Base-by-base conservation (phyloP, 2,888 invertebrate species). In the Caenorhabditis uteleia region DNA sequence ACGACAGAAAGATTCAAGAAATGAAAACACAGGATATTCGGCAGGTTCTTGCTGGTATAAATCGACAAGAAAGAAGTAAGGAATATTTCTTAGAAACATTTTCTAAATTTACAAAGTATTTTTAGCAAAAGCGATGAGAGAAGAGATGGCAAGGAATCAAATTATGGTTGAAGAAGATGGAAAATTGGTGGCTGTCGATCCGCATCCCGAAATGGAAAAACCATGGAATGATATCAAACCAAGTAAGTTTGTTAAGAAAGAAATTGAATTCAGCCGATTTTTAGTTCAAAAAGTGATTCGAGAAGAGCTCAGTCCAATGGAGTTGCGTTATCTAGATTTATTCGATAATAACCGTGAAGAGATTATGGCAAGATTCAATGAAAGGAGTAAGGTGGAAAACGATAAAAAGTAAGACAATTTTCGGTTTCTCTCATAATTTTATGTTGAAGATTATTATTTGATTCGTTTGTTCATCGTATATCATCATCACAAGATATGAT, bases 11-110 rank as follows among this genome's bases (percentile, higher is more conserved):
- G 5, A 56, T 68, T 38, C 46, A 49, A 12, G 59, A 59, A 10
- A 59, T 68, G 56, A 68, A 54, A 16, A 57, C 54, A 16, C 60
- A 68, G 25, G 68, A 68, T 44, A 39, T 68, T 29, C 58, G 68
- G 12, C 60, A 68, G 43, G 55, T 68, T 7, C 26, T 68, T 8
- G 60, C 68, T 42, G 60, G 59, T 36, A 51, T 43, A 31, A 53
- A 49, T 45, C 47, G 59, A 31, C 36, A 53, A 1, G 60, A 45
- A 25, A 66, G 40, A 26, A 55, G 65, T 62, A 21, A 2, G 3
- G 12, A 48, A 39, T 3, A 39, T 4, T 16, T 6, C 16, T 10
- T 29, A 7, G 23, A 40, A 2, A 10, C 39, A 12, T 14, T 26
- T 44, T 14, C 25, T 23, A 14, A 27, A 38, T 26, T n/a, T 36